phyloP scores from a whole-genome alignment of 2,113 vertebrate species.

The Gobius niger region DNA sequence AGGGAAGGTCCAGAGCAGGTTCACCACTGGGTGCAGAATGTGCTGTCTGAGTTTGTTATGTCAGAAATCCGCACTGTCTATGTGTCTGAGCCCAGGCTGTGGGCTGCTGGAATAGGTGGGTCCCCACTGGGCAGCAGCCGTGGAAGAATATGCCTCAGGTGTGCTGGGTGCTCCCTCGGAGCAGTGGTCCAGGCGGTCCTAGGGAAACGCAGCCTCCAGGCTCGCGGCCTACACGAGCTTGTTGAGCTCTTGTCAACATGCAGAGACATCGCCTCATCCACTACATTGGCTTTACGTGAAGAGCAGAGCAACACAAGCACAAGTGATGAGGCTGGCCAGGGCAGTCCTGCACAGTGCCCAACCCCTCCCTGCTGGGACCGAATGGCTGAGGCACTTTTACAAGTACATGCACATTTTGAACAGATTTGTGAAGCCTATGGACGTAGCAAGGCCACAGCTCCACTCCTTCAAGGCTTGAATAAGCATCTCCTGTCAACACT shows the following conservation, averaged over 20 bases:
- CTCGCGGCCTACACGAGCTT: conserved; percentile 93
- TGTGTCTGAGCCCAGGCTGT: conserved; percentile 88
- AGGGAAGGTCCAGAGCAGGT: conserved; percentile 91
- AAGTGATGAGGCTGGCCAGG: conserved; percentile 66
- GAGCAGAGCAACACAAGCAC: conserved; percentile 77
- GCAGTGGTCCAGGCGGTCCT: conserved; percentile 92
- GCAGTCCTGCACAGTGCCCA: conserved; percentile 67
- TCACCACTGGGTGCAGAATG: conserved; percentile 97
- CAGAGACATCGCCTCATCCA: conserved; percentile 87
- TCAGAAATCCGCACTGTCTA: conserved; percentile 95
- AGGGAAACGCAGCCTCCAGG: conserved; percentile 92
- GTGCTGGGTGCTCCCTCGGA: conserved; percentile 92
- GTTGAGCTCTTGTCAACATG: conserved; percentile 92
- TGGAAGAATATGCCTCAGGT: conserved; percentile 89
- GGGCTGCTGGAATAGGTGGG: conserved; percentile 76
- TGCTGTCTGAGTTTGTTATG: conserved; percentile 98
- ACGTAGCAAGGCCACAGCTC: conserved; percentile 90
- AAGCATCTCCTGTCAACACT: conserved; percentile 94
- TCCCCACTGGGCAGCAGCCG: conserved; percentile 82
- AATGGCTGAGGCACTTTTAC: conserved; percentile 89
- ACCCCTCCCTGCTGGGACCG: conserved; percentile 96
- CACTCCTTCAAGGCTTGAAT: conserved; percentile 94
- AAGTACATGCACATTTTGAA: conserved; percentile 94
- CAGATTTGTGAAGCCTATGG: conserved; percentile 96
- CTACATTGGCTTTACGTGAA: conserved; percentile 83